Evolutionary conservation across 2,113 vertebrate species (phyloP), one percentile per base, ranked within the genome.

Genomic region (Acanthisitta chloris): DNA sequence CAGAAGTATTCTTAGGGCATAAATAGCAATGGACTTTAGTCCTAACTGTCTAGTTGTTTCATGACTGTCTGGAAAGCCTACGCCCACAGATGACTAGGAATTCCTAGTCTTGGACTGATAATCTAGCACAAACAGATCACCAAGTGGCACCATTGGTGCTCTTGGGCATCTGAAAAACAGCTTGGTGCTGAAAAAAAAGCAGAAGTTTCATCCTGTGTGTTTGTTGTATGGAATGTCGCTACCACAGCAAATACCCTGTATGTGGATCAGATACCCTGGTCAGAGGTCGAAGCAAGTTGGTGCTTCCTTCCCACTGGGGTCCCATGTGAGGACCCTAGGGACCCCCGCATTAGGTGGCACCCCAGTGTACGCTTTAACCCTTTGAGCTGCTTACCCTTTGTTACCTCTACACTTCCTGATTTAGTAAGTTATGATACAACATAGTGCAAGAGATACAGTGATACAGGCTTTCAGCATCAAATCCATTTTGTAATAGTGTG

Each of bases 261-360:
- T 15, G 20, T 80, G 40, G 28, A 34, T 62, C 45, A 80, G 36
- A 40, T 55, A 28, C 65, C 36, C 34, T 34, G 43, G 38, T 46
- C n/a, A 72, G 45, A 82, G 19, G 28, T 3, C 77, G 34, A 70
- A 90, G 31, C 10, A 65, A 45, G 17, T 16, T 77, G 58, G 8
- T 19, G 3, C 20, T 61, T 80, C 45, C 52, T 86, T 80, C 23
- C 34, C n/a, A 9, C 6, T 0, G 4, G 12, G 4, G 13, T 40
- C 26, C 14, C 0, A 0, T 46, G 31, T 58, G 42, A 7, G 12
- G 45, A 52, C n/a, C 31, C 0, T 1, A 76, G 25, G 12, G 18
- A 9, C 33, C 42, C 2, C 0, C 23, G 42, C n/a, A 3, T 57
- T 31, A 70, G 19, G 12, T 72, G 62, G 29, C 38, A 73, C 24